Conservation (phyloP, 2,888 invertebrate species). For the Dione juno region DNA sequence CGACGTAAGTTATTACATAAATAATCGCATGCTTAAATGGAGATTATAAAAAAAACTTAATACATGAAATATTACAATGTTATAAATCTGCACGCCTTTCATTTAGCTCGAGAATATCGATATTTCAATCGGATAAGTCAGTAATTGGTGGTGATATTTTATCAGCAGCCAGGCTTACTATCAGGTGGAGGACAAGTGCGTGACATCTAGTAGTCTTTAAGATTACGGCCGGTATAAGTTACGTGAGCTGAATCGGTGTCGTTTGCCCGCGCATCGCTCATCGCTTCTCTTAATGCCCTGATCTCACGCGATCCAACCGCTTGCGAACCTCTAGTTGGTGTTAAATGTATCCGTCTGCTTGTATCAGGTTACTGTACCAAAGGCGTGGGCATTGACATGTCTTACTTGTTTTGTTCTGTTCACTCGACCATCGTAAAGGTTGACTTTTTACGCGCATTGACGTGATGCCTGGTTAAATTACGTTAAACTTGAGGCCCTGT, state of each 20-base stretch:
- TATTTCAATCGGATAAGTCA: slow-evolving; percentile 45
- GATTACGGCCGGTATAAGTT: slow-evolving; percentile 63
- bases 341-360: slow-evolving; percentile 80
- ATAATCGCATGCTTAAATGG: background rate
- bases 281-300: slow-evolving; percentile 57
- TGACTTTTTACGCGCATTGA: slow-evolving; percentile 79
- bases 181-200: slow-evolving; percentile 59
- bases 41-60: background rate
- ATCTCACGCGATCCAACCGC: slow-evolving; percentile 55
- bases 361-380: slow-evolving; percentile 80
- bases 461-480: slow-evolving; percentile 71
- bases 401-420: slow-evolving; percentile 81
- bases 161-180: slow-evolving; percentile 45
- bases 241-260: slow-evolving; percentile 59
- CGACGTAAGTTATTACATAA: background rate
- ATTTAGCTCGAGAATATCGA: slow-evolving; percentile 38
- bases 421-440: slow-evolving; percentile 76
- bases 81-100: slow-evolving; percentile 38
- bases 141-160: slow-evolving; percentile 47
- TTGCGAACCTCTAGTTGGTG: slow-evolving; percentile 68
- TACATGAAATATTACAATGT: slow-evolving; percentile 41
- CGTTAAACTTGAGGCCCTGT: slow-evolving; percentile 70
- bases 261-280: slow-evolving; percentile 54
- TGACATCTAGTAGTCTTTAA: slow-evolving; percentile 69
- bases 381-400: slow-evolving; percentile 84